Conservation (phyloP, 1,140 invertebrate genomes). For the Drosophila serrata region DNA sequence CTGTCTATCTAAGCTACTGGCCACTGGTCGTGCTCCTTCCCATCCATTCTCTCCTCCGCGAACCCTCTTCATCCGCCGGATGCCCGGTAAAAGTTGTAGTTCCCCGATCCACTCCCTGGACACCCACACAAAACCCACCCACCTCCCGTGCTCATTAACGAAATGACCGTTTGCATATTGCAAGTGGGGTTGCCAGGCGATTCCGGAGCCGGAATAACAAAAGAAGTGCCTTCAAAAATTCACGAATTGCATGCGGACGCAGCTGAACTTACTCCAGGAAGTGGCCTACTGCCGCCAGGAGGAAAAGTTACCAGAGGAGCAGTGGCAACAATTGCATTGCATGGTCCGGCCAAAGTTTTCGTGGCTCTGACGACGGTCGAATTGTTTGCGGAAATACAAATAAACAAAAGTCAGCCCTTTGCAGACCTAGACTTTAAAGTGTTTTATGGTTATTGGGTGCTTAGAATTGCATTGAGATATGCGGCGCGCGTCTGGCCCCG, state of each 20-base stretch:
- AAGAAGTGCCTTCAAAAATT: conserved; percentile 78
- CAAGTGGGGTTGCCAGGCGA: conserved; percentile 22
- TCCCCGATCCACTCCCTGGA: conserved; percentile 13
- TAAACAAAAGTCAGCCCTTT: conserved; percentile 67
- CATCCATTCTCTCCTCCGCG: not conserved
- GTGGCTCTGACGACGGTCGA: conserved; percentile 68
- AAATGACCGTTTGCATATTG: conserved; percentile 84
- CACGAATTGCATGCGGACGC: conserved; percentile 71
- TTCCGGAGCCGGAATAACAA: conserved; percentile 45
- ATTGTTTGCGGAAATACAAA: conserved; percentile 80
- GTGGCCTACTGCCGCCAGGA: conserved; percentile 72
- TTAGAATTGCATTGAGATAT: conserved; percentile 65
- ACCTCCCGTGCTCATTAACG: conserved; percentile 74
- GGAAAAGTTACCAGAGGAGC: conserved; percentile 15
- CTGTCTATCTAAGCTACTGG: conserved; percentile 59
- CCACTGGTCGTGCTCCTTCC: conserved; percentile 27
- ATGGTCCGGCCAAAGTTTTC: conserved; percentile 69
- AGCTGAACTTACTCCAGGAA: conserved; percentile 60
- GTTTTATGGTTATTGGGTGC: conserved; percentile 80
- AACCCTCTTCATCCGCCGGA: conserved; percentile 65
- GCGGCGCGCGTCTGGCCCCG: conserved; percentile 50
- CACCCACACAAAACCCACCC: not conserved
- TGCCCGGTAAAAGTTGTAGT: conserved; percentile 74
- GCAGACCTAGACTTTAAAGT: conserved; percentile 53
- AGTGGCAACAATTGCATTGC: conserved; percentile 49